Evolutionary conservation across 2,113 vertebrate genomes (phyloP).

Genomic region (Mus spicilegus): DNA sequence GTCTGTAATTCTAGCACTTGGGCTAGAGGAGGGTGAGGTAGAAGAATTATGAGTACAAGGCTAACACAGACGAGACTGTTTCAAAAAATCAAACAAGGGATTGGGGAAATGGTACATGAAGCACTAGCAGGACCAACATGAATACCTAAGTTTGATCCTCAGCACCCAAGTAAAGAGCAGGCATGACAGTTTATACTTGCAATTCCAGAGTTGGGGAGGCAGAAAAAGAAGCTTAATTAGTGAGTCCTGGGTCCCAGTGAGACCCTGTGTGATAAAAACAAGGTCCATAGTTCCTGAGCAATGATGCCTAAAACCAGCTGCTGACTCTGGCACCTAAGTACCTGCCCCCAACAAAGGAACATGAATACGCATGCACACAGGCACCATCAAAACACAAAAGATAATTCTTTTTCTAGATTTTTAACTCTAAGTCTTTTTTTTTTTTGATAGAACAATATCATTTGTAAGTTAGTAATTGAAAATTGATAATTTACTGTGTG

Average conservation of each 20-base stretch:
- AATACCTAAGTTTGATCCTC: not conserved
- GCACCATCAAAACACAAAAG: not conserved
- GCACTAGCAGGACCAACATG: not conserved
- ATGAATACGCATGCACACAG: not conserved
- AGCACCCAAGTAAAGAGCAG: not conserved
- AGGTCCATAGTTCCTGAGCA: not conserved
- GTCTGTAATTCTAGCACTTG: not conserved
- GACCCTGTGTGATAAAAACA: not conserved
- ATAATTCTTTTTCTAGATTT: not conserved
- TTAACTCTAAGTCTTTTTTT: not conserved
- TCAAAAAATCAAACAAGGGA: not conserved
- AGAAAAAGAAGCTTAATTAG: not conserved
- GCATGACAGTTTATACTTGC: not conserved
- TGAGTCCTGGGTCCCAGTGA: not conserved
- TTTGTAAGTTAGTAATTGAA: constrained; percentile 22
- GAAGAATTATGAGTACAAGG: not conserved
- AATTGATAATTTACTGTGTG: not conserved
- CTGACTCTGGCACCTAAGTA: not conserved
- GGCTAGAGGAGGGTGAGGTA: not conserved
- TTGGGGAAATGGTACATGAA: not conserved
- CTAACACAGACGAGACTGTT: not conserved
- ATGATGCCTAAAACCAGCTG: not conserved
- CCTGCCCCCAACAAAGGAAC: not conserved
- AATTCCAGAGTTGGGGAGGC: not conserved
- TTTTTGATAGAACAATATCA: not conserved